phyloP scores from a whole-genome alignment of 1,140 invertebrate species.

The Brachionus manjavacas region DNA sequence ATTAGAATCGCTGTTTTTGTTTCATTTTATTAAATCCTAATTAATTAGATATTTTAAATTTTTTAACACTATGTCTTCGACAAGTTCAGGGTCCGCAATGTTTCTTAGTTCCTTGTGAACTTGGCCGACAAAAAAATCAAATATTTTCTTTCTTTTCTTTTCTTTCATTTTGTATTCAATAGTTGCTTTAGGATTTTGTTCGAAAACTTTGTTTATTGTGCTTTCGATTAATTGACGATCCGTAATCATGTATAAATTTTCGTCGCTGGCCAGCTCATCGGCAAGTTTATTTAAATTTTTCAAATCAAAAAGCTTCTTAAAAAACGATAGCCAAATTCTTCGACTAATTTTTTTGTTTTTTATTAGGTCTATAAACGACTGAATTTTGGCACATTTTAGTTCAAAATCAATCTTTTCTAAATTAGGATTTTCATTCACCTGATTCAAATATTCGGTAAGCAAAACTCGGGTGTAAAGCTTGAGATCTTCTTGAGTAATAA shows the following conservation, averaged over 20 bases:
- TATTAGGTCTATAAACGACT: conserved; percentile 1
- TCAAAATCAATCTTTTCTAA: conserved; percentile 16
- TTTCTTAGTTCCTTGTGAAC: conserved; percentile 28
- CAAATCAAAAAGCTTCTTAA: conserved; percentile 28
- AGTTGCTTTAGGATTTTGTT: conserved; percentile 17
- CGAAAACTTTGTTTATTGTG: background rate
- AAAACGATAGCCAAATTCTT: conserved; percentile 1
- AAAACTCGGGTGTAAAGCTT: background rate
- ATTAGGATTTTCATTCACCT: conserved; percentile 17
- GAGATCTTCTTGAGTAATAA: background rate
- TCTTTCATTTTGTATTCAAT: conserved; percentile 18
- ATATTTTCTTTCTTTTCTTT: conserved; percentile 36
- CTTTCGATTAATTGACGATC: background rate
- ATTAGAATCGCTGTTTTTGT: too few relatives aligned
- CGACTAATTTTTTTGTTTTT: conserved; percentile 6
- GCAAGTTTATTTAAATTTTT: conserved; percentile 19
- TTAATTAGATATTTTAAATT: background rate
- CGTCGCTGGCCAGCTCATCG: background rate
- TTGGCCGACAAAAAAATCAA: conserved; percentile 36
- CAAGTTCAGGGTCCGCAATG: conserved; percentile 16
- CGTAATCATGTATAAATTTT: conserved; percentile 5
- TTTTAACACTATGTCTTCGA: background rate
- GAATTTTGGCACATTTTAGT: conserved; percentile 20
- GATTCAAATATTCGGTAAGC: conserved; percentile 33
- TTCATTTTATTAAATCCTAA: too few relatives aligned